phyloP scores from a whole-genome alignment of 2,888 invertebrate genomes.

The Agrypnus murinus region DNA sequence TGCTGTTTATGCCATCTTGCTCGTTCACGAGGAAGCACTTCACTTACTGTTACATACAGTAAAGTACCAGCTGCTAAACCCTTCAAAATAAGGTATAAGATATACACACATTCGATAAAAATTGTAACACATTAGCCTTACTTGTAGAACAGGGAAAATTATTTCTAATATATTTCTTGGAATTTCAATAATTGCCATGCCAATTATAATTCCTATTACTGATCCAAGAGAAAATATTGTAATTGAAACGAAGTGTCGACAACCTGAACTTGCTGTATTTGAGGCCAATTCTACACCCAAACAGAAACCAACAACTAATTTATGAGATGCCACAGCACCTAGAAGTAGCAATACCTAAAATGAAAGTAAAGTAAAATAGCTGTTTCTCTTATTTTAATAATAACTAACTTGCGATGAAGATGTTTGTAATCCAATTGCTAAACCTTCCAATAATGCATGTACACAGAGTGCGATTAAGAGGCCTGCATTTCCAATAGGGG shows the following conservation, averaged over 20 bases:
- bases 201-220: slow-evolving; percentile 79
- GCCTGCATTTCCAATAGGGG: slow-evolving; percentile 78
- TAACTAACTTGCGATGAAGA: slow-evolving; percentile 77
- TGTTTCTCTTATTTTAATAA: too few relatives aligned
- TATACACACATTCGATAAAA: not conserved
- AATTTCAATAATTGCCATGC: slow-evolving; percentile 77
- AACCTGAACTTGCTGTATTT: slow-evolving; percentile 62
- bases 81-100: slow-evolving; percentile 71
- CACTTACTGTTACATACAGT: slow-evolving; percentile 85
- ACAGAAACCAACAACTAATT: slow-evolving; percentile 88
- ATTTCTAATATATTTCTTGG: slow-evolving; percentile 71
- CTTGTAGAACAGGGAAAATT: slow-evolving; percentile 79
- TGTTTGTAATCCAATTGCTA: slow-evolving; percentile 86
- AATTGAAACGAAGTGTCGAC: slow-evolving; percentile 76
- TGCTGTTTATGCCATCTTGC: slow-evolving; percentile 80
- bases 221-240: slow-evolving; percentile 81
- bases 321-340: slow-evolving; percentile 85
- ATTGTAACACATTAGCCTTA: too few relatives aligned
- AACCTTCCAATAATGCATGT: slow-evolving; percentile 86
- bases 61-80: slow-evolving; percentile 85
- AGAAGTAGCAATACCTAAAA: slow-evolving; percentile 79
- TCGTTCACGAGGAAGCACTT: slow-evolving; percentile 84
- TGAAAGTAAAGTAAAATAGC: too few relatives aligned
- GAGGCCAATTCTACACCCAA: slow-evolving; percentile 81
- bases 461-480: slow-evolving; percentile 83